Conservation (phyloP, 2,797 vertebrate species). For the Cossypha heuglini region DNA sequence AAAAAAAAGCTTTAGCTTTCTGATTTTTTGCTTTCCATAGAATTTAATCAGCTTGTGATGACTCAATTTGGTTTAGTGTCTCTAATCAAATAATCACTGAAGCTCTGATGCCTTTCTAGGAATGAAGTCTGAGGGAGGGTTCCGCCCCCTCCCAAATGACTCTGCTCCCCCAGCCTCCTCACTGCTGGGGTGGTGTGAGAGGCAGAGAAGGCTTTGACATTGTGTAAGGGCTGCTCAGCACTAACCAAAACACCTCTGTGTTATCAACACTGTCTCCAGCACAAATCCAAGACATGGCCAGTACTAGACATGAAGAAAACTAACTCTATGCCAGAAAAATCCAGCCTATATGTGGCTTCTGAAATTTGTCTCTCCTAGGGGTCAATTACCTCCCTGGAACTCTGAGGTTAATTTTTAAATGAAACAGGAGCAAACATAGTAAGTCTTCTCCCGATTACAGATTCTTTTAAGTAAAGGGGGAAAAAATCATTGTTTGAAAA, state of each 20-base stretch:
- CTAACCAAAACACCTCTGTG: neutral
- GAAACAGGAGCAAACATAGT: neutral
- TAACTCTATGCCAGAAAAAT: neutral
- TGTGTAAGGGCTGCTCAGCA: neutral
- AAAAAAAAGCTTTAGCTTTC: neutral
- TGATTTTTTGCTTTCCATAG: neutral
- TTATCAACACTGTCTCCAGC: neutral
- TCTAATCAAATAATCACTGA: neutral
- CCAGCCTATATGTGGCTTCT: neutral
- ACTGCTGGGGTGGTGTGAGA: accelerated
- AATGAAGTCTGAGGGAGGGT: neutral
- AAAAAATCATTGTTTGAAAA: neutral
- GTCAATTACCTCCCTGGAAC: neutral
- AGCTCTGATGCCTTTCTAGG: neutral
- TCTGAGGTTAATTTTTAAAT: neutral
- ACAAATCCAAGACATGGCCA: neutral
- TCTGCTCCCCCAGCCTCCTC: neutral
- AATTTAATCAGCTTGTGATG: neutral
- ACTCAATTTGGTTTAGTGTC: neutral
- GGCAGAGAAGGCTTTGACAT: neutral
- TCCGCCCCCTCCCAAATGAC: neutral
- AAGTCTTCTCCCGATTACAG: neutral
- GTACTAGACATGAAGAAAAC: neutral
- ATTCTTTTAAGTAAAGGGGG: neutral
- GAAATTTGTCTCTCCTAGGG: neutral